A percentile compares a stretch with the other conserved stretches of the same genome.
Evolutionary conservation across 2,888 invertebrate genomes (phyloP).

Genomic region (Andrena praecox): DNA sequence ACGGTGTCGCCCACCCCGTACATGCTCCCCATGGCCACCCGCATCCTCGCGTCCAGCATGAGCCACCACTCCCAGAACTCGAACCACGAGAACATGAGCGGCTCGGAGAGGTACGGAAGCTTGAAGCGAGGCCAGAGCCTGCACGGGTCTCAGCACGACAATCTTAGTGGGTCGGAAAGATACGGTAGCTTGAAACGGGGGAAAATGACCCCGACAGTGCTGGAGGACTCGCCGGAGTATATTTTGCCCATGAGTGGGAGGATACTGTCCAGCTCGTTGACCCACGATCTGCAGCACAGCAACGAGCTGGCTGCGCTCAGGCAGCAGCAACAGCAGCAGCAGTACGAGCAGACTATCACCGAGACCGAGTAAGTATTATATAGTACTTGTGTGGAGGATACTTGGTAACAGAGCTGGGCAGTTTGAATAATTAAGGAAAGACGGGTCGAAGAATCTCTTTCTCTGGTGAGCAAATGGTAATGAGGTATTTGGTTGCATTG

Average conservation of each 20-base stretch:
- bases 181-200: conserved; percentile 82
- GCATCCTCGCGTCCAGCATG: conserved; percentile 82
- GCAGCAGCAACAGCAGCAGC: conserved; percentile 79
- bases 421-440: too few species aligned
- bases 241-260: conserved; percentile 83
- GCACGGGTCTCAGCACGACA: conserved; percentile 82
- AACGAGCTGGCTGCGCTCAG: conserved; percentile 82
- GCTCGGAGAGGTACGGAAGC: conserved; percentile 82
- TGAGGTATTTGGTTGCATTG: too few species aligned
- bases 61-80: conserved; percentile 84
- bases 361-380: conserved; percentile 80
- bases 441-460: too few species aligned
- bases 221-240: conserved; percentile 81
- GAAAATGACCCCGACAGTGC: conserved; percentile 79
- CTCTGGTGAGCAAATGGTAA: too few species aligned
- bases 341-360: conserved; percentile 82
- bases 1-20: conserved; percentile 83
- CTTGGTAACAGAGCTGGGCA: background rate
- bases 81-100: conserved; percentile 80
- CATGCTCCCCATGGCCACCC: conserved; percentile 82
- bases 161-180: conserved; percentile 80
- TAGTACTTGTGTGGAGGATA: background rate
- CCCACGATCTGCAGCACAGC: conserved; percentile 83
- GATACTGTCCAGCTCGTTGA: conserved; percentile 81
- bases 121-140: conserved; percentile 81